Conservation (phyloP, 2,888 invertebrate genomes). For the Candidula unifasciata region DNA sequence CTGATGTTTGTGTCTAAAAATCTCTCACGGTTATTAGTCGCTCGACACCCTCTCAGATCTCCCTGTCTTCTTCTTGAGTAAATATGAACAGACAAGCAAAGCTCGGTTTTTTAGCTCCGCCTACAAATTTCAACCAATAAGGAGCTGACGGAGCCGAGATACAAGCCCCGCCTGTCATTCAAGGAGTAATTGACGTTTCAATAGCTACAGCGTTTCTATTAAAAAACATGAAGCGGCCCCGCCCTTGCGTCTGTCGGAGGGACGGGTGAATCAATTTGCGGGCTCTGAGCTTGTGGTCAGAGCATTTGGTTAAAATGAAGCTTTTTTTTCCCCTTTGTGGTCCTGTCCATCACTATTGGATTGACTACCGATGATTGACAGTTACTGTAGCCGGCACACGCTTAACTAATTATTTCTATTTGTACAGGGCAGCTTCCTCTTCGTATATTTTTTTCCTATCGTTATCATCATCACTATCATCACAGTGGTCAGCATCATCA, state of each 20-base stretch:
- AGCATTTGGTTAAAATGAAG: background rate
- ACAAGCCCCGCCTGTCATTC: constrained; percentile 14
- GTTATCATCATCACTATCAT: no score
- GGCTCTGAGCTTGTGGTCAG: background rate
- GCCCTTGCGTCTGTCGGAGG: background rate
- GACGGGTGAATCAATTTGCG: constrained; percentile 22
- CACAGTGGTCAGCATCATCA: background rate
- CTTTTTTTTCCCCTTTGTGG: background rate
- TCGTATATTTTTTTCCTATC: background rate
- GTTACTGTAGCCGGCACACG: no score
- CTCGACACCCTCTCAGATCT: background rate
- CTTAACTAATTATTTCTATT: no score
- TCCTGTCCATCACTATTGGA: background rate
- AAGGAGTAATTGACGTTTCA: constrained; percentile 13
- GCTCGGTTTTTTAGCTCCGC: no score
- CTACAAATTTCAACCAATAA: constrained; percentile 9
- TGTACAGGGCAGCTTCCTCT: background rate
- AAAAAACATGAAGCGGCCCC: background rate
- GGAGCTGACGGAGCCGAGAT: background rate
- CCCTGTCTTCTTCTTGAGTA: background rate
- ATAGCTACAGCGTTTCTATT: background rate
- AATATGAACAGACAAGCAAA: no score
- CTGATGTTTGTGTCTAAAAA: constrained; percentile 1
- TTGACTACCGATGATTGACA: no score
- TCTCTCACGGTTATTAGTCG: constrained; percentile 39